Base-by-base conservation (phyloP, 2,113 vertebrate genomes). In the Glaucomys volans region DNA sequence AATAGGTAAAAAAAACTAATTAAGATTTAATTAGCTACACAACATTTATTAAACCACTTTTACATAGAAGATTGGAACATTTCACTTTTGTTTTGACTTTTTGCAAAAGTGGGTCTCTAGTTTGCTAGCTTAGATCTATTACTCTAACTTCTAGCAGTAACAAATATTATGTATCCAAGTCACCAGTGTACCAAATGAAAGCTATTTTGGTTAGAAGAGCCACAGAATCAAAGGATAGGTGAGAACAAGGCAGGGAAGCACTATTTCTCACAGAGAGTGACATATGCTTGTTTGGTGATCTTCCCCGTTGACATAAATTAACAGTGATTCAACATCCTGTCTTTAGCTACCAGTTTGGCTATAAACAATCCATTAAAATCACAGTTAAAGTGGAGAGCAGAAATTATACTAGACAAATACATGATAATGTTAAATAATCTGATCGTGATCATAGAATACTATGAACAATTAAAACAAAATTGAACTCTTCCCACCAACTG, bases 261-360 rank as follows among this genome's bases (percentile, higher is more conserved):
- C 35, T 40, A 13, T 79, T 81, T 95, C 90, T 83, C 35, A 9
- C 0, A 42, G 40, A 69, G 42, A 89, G 67, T 32, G 5, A 64
- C 64, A 32, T 10, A 5, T 1, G 10, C 52, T 13, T 44, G 50
- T 83, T 26, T 59, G 13, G 24, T 62, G 37, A 30, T 91, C 42
- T 80, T 93, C 50, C 37, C 50, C 37, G 16, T 8, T 89, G 57
- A 96, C 91, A 62, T 64, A 89, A 91, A 85, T 93, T 82, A 87
- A 77, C 35, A 59, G 13, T 52, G 59, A 93, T 42, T 81, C 79
- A 92, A 59, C 32, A 96, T 83, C 30, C 57, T 81, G 11, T 30
- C 67, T 94, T n/a, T 75, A 71, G 64, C 37, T 64, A 84, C 32
- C 90, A 71, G 24, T 57, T 30, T 93, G 69, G 12, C 69, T 35